Percentiles rank a stretch among this genome's conserved stretches.
These are phyloP conservation scores for Balaeniceps rex DNA, from an alignment of 2,113 vertebrate genomes.

Conservation along the genomic window DNA sequence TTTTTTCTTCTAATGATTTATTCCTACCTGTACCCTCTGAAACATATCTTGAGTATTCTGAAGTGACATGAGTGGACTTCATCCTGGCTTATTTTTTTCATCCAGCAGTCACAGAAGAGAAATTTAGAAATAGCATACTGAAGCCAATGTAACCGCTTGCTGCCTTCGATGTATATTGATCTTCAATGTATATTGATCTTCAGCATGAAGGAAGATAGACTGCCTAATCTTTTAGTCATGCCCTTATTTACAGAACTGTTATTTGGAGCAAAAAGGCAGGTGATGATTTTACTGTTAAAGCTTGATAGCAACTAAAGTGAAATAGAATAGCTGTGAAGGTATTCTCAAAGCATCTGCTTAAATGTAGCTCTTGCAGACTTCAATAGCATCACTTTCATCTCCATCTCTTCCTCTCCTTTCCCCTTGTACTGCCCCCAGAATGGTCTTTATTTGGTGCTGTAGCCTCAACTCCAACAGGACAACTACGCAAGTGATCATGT, in stretches of 20 bases:
- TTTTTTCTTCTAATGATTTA: background rate
- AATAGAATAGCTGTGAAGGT: background rate
- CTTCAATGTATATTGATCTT: background rate
- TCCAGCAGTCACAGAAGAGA: background rate
- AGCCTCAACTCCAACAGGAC: background rate
- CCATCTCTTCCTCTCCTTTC: background rate
- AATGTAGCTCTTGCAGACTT: background rate
- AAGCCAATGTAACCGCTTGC: background rate
- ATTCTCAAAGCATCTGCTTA: background rate
- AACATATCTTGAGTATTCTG: background rate
- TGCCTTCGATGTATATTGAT: background rate
- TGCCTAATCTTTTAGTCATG: background rate
- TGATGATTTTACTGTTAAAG: background rate
- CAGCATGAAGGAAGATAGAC: background rate
- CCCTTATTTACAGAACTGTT: background rate
- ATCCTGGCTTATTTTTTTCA: background rate
- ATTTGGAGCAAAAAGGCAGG: background rate
- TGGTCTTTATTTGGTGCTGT: background rate
- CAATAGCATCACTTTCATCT: background rate
- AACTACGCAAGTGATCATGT: too few relatives aligned
- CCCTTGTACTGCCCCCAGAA: background rate
- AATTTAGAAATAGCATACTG: background rate
- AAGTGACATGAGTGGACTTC: background rate
- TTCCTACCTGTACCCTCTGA: background rate
- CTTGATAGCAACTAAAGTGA: background rate